Conservation (phyloP, 2,888 invertebrate genomes). For the Choristoneura rosaceana region DNA sequence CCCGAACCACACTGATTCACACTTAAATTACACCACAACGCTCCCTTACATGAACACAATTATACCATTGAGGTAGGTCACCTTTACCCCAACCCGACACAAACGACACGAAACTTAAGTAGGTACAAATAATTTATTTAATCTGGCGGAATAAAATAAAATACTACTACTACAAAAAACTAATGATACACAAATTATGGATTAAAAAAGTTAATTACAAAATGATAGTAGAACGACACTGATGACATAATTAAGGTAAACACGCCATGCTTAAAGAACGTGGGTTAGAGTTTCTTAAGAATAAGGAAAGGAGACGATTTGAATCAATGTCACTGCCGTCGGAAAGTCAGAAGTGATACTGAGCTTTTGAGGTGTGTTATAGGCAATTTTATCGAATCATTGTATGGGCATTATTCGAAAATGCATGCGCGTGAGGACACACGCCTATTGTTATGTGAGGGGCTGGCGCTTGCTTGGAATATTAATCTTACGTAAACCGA, state of each 20-base stretch:
- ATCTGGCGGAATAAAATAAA: conserved; percentile 32
- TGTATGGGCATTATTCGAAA: conserved; percentile 84
- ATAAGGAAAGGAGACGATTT: neutral
- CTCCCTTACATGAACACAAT: conserved; percentile 32
- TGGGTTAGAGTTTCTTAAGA: neutral
- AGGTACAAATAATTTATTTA: neutral
- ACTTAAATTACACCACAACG: conserved; percentile 42
- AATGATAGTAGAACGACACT: conserved; percentile 47
- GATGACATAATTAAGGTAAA: conserved; percentile 49
- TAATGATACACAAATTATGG: conserved; percentile 44
- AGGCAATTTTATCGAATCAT: conserved; percentile 81
- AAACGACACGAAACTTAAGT: neutral
- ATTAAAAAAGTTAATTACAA: conserved; percentile 50
- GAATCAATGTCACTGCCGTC: conserved; percentile 49
- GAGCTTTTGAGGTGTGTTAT: conserved; percentile 65
- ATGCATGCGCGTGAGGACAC: conserved; percentile 78
- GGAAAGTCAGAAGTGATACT: conserved; percentile 75
- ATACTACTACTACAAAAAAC: conserved; percentile 42
- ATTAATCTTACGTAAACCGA: conserved; percentile 79
- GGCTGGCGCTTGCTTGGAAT: conserved; percentile 76
- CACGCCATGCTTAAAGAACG: conserved; percentile 47
- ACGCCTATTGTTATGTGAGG: conserved; percentile 76
- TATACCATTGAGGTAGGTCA: conserved; percentile 40
- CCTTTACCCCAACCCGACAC: conserved; percentile 4
- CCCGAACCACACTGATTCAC: conserved; percentile 50